Conservation (phyloP, 2,888 invertebrate genomes). For the Apamea anceps region DNA sequence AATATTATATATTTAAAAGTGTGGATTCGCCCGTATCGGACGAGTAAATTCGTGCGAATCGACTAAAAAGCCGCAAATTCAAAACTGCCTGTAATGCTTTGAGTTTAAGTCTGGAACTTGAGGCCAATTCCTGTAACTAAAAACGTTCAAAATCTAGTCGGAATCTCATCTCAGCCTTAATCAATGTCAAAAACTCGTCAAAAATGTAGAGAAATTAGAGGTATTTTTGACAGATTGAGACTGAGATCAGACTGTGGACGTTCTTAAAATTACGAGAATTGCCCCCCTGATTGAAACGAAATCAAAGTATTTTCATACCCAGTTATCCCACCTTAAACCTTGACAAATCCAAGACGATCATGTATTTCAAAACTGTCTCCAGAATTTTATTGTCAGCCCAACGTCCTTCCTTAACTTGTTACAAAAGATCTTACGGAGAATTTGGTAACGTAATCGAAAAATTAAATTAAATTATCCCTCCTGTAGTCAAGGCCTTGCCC, state of each 20-base stretch:
- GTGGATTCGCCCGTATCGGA: too few relatives aligned
- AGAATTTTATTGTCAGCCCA: conserved; percentile 18
- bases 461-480: conserved; percentile 57
- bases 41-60: too few relatives aligned
- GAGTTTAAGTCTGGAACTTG: neutral
- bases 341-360: conserved; percentile 7
- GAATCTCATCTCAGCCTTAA: too few relatives aligned
- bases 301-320: neutral
- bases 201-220: too few relatives aligned
- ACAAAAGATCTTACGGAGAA: conserved; percentile 38
- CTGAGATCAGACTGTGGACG: too few relatives aligned
- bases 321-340: neutral
- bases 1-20: too few relatives aligned
- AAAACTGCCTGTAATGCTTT: neutral
- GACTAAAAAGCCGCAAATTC: neutral
- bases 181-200: too few relatives aligned
- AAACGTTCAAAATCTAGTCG: too few relatives aligned
- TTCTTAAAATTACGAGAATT: too few relatives aligned
- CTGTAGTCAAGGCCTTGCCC: conserved; percentile 5
- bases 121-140: too few relatives aligned
- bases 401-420: conserved; percentile 24
- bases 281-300: too few relatives aligned
- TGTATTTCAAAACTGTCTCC: conserved; percentile 1
- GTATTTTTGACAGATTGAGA: neutral
- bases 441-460: conserved; percentile 57